Conservation (phyloP, 2,888 invertebrate species). For the Dichetophora obliterata region DNA sequence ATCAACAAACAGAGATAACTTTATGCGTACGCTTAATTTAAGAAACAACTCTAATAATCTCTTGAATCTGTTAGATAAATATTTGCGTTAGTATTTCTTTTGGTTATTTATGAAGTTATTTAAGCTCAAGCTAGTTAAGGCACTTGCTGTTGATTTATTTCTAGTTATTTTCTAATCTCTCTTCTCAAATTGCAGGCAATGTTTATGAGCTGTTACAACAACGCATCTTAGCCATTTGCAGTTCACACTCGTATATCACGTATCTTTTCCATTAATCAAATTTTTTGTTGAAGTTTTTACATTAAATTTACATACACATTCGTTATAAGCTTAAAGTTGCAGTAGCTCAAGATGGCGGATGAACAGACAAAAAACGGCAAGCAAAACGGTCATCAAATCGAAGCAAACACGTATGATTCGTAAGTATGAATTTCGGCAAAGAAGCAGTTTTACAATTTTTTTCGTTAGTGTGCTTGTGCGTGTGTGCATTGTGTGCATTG, state of each 20-base stretch:
- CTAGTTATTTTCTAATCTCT: too few species aligned
- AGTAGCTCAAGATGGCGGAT: conserved; percentile 44
- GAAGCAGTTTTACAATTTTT: neutral
- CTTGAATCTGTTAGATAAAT: too few species aligned
- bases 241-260: neutral
- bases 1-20: too few species aligned
- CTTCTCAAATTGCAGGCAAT: conserved; percentile 2
- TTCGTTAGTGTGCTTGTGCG: neutral
- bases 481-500: too few species aligned
- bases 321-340: neutral
- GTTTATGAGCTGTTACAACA: neutral
- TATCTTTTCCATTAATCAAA: too few species aligned
- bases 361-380: conserved; percentile 59
- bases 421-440: conserved; percentile 47
- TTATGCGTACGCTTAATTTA: too few species aligned
- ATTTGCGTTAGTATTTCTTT: too few species aligned
- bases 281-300: too few species aligned
- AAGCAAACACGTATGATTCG: conserved; percentile 51
- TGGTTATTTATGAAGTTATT: too few species aligned
- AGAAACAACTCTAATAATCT: too few species aligned
- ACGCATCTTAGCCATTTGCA: conserved; percentile 3
- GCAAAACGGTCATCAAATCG: conserved; percentile 58
- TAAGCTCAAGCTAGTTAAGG: too few species aligned
- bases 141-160: too few species aligned
- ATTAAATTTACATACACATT: neutral